phyloP scores from a whole-genome alignment of 2,888 invertebrate species.

The Bombylius major region DNA sequence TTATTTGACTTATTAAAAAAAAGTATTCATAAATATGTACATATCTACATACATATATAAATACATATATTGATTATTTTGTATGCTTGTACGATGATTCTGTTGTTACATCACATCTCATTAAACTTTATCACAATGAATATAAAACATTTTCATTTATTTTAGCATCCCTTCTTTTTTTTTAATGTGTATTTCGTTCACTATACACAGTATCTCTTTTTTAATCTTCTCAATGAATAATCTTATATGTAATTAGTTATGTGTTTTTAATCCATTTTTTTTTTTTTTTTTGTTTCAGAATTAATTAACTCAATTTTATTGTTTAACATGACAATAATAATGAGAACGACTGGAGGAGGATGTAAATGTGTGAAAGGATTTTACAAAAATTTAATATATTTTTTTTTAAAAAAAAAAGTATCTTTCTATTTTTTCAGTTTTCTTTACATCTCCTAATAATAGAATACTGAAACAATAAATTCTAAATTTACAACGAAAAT shows the following conservation, averaged over 20 bases:
- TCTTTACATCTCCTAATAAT: too few species aligned
- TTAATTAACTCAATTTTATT: not conserved
- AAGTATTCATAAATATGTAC: not conserved
- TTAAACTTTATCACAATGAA: not conserved
- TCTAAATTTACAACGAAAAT: too few species aligned
- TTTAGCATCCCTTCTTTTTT: not conserved
- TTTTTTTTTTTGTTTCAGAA: not conserved
- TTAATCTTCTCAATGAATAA: too few species aligned
- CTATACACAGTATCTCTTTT: too few species aligned
- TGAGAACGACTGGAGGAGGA: too few species aligned
- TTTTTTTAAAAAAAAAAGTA: too few species aligned
- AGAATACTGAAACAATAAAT: too few species aligned
- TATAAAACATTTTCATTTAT: not conserved
- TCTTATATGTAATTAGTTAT: too few species aligned
- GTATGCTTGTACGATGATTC: not conserved
- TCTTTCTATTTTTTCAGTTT: too few species aligned
- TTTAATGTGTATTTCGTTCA: not conserved
- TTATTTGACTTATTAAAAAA: not conserved
- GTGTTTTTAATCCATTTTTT: not conserved
- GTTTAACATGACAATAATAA: not conserved
- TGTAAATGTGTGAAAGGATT: not conserved
- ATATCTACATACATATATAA: too few species aligned
- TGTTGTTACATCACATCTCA: not conserved
- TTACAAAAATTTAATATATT: too few species aligned
- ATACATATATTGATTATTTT: not conserved